These are phyloP conservation scores for Protonemura montana DNA, from an alignment of 2,888 invertebrate genomes.

Conservation along the genomic window DNA sequence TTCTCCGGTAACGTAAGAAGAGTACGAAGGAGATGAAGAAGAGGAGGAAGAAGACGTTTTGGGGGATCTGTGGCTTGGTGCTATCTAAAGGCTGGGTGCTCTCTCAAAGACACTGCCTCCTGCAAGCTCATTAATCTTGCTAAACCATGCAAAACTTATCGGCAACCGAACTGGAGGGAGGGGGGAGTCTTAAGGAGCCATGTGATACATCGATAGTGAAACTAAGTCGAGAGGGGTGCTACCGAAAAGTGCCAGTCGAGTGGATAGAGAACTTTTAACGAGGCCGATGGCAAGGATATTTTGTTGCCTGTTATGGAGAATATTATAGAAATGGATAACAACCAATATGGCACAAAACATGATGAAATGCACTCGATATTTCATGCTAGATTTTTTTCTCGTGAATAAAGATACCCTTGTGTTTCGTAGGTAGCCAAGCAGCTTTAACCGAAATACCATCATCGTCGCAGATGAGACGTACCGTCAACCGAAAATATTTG, in stretches of 20 bases:
- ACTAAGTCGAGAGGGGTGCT: conserved; percentile 44
- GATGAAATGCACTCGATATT: neutral
- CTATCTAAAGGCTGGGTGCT: conserved; percentile 41
- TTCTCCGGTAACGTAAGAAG: neutral
- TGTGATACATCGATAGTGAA: conserved; percentile 60
- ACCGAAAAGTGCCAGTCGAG: neutral
- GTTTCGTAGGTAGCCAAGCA: neutral
- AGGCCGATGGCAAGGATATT: neutral
- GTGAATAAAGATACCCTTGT: neutral
- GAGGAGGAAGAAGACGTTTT: conserved; percentile 17
- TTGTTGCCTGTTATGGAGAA: neutral
- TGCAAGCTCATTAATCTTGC: conserved; percentile 59
- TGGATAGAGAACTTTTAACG: neutral
- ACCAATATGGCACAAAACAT: conserved; percentile 36
- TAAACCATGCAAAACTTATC: conserved; percentile 61
- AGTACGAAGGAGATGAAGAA: neutral
- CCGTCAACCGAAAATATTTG: too few species aligned
- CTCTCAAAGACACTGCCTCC: conserved; percentile 56
- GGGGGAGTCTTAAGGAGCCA: conserved; percentile 2
- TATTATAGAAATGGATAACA: neutral
- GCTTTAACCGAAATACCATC: too few species aligned
- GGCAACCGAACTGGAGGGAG: conserved; percentile 45
- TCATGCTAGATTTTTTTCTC: neutral
- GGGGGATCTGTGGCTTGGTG: neutral
- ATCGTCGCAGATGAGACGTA: too few species aligned